Percentiles rank a stretch among this genome's conserved stretches.
Evolutionary conservation across 2,888 invertebrate species (phyloP).

Genomic region (Caradrina kadenii): DNA sequence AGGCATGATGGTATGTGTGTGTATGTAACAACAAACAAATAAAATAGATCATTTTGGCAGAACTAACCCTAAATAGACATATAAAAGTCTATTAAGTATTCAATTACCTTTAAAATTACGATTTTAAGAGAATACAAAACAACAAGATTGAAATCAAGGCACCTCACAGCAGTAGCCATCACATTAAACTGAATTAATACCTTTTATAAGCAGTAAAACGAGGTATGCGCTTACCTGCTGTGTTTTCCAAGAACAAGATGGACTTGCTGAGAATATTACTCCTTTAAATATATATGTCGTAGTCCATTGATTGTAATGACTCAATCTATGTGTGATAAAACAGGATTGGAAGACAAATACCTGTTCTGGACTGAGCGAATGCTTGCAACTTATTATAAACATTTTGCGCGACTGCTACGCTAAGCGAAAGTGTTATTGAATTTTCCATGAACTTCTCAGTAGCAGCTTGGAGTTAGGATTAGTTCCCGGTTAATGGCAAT

Average conservation of each 20-base stretch:
- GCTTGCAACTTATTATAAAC: too few species aligned
- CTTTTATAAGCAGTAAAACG: constrained; percentile 17
- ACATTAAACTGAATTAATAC: constrained; percentile 28
- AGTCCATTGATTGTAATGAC: constrained; percentile 26
- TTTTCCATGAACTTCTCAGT: too few species aligned
- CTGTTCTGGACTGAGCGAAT: background rate
- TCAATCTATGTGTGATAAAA: constrained; percentile 13
- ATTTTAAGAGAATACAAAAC: background rate
- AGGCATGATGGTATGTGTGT: too few species aligned
- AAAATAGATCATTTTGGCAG: too few species aligned
- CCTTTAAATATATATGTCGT: constrained; percentile 7
- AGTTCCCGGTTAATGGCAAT: too few species aligned
- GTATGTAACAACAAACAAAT: too few species aligned
- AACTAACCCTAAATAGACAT: too few species aligned
- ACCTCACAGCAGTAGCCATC: constrained; percentile 29
- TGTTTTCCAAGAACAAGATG: constrained; percentile 4
- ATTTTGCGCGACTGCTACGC: too few species aligned
- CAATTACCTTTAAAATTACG: constrained; percentile 1
- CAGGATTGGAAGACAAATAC: background rate
- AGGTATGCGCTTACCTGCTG: constrained; percentile 35
- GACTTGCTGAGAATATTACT: constrained; percentile 6
- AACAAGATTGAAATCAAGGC: constrained; percentile 8
- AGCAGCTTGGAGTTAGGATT: too few species aligned
- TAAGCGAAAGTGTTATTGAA: too few species aligned
- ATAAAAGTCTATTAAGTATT: background rate